Evolutionary conservation across 2,113 vertebrate species (phyloP), one percentile per base, ranked within the genome.

Genomic region (Chaetodon trifascialis): DNA sequence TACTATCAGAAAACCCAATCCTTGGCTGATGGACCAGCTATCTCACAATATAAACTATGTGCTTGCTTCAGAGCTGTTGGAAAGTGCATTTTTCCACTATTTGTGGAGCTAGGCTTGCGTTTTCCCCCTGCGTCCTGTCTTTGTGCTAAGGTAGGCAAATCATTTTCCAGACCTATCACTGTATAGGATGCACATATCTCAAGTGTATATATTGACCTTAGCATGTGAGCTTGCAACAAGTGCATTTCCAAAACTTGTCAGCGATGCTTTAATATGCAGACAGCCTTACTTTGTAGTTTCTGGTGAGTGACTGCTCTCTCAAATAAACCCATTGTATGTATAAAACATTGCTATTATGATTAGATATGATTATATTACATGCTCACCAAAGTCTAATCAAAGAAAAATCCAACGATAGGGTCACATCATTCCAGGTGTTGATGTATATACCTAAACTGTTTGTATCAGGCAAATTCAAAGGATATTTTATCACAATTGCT

Each of bases 341-440:
- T 3, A 11, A 12, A 64, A 63, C 42, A 30, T 30, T 30, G 30
- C 3, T 30, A 30, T 30, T 30, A 30, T 30, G 8, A 11, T 21
- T 44, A 6, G 15, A 30, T 40, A 51, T 30, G 21, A 21, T 46
- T 14, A 47, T 76, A 47, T 19, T 38, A 65, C 25, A 44, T 2
- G 23, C 21, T 69, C 60, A 55, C 14, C 71, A 76, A 75, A 51
- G 36, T 84, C 49, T 84, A 12, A 80, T 93, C 89, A 82, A 30
- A 30, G 87, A 90, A 79, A 81, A 83, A 73, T 94, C 88, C 79
- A 85, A 91, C 81, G 82, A 80, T 65, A 91, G 93, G 69, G 8
- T 11, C 91, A 69, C 92, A 91, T 96, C 95, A 96, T 96, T 96
- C 96, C 95, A 93, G 79, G 93, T 73, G 85, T 75, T 85, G 88